Percentiles rank a stretch among this genome's conserved stretches.
These are phyloP conservation scores for Aleiodes alternator DNA, from an alignment of 2,888 invertebrate genomes.

Conservation along the genomic window DNA sequence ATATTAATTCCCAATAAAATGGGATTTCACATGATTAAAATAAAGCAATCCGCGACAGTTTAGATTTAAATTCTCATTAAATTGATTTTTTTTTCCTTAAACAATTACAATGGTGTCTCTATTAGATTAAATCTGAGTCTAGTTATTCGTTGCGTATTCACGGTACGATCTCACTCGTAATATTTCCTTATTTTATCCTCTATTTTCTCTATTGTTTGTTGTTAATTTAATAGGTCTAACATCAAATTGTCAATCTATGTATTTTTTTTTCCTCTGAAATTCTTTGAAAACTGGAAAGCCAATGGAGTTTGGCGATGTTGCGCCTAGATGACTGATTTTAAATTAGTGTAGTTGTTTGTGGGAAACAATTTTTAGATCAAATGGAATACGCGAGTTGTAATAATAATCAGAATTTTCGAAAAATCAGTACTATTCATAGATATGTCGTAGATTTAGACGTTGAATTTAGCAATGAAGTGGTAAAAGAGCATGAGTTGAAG, in stretches of 20 bases:
- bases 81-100: conserved; percentile 44
- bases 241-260: conserved; percentile 13
- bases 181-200: conserved; percentile 50
- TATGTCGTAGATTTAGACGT: conserved; percentile 17
- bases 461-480: too few species aligned
- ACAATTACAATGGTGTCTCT: conserved; percentile 49
- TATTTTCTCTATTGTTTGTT: conserved; percentile 28
- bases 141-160: conserved; percentile 71
- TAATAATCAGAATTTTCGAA: conserved; percentile 18
- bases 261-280: conserved; percentile 5
- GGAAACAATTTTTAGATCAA: conserved; percentile 28
- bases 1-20: conserved; percentile 34
- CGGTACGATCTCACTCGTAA: conserved; percentile 67
- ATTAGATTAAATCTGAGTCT: conserved; percentile 58
- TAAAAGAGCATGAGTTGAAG: neutral
- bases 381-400: conserved; percentile 16
- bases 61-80: conserved; percentile 53
- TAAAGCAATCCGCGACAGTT: conserved; percentile 45
- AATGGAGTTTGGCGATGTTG: neutral
- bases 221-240: conserved; percentile 18
- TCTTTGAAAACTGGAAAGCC: conserved; percentile 12
- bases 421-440: conserved; percentile 18
- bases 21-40: conserved; percentile 19
- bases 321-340: too few species aligned
- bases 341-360: neutral